A percentile compares a stretch with the other conserved stretches of the same genome.
These are phyloP conservation scores for Chelonia mydas DNA, from an alignment of 2,797 vertebrate species.

Conservation along the genomic window DNA sequence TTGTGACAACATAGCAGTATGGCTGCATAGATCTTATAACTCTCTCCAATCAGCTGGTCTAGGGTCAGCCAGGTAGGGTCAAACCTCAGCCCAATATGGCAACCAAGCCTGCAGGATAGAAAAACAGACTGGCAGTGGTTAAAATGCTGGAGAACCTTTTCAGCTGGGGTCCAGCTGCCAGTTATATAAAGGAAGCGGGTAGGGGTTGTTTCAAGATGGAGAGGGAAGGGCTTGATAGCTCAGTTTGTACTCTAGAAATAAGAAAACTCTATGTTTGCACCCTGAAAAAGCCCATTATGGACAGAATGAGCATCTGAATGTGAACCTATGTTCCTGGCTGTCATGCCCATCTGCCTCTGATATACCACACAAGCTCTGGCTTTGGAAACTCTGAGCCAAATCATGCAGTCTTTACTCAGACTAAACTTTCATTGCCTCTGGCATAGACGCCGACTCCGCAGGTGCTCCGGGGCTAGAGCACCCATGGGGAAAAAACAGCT, in stretches of 20 bases:
- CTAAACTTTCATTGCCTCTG: not conserved
- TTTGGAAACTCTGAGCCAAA: not conserved
- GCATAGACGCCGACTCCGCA: too few species aligned
- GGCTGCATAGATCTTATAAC: not conserved
- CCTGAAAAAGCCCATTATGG: not conserved
- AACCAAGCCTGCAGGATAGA: not conserved
- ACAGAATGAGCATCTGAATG: not conserved
- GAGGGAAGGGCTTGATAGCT: not conserved
- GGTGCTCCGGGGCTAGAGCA: too few species aligned
- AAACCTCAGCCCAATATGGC: not conserved
- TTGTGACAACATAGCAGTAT: not conserved
- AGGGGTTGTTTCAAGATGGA: slow-evolving; percentile 3
- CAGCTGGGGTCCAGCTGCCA: slow-evolving; percentile 31
- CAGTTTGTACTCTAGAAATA: not conserved
- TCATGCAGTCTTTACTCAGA: not conserved
- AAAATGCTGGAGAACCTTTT: not conserved
- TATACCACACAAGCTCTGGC: not conserved
- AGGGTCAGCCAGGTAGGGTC: not conserved
- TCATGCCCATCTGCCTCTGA: not conserved
- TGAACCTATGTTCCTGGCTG: not conserved
- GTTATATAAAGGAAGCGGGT: not conserved
- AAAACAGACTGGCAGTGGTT: slow-evolving; percentile 17
- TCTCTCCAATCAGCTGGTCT: not conserved
- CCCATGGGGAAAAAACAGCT: too few species aligned
- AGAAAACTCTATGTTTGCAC: not conserved